These are phyloP conservation scores for Xestia c-nigrum DNA, from an alignment of 2,888 invertebrate genomes.

Conservation along the genomic window DNA sequence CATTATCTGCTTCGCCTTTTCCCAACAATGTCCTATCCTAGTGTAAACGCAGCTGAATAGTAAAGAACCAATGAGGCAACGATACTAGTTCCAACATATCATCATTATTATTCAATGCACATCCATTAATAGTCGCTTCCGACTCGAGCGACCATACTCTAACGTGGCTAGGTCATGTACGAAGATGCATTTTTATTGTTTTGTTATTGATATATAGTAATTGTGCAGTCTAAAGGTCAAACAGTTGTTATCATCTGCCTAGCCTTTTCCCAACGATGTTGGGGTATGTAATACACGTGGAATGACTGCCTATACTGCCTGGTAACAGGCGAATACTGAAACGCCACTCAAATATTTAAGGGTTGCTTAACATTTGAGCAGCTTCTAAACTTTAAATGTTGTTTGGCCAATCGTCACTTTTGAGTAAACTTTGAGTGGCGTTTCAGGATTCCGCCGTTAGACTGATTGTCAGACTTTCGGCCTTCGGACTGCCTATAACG, in stretches of 20 bases:
- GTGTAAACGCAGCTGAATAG: not conserved
- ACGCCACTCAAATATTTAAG: too few species aligned
- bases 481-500: not conserved
- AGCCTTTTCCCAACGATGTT: not conserved
- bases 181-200: not conserved
- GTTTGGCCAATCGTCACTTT: too few species aligned
- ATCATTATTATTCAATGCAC: slow-evolving; percentile 26
- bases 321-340: not conserved
- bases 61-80: not conserved
- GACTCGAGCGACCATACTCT: not conserved
- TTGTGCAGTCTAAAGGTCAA: not conserved
- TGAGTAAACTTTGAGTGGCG: too few species aligned
- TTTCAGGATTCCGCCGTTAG: too few species aligned
- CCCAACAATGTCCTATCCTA: not conserved
- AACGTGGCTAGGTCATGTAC: not conserved
- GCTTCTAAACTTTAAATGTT: too few species aligned
- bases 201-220: not conserved
- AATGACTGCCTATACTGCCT: not conserved
- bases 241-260: not conserved
- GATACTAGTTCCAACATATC: not conserved
- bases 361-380: too few species aligned
- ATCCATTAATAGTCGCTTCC: slow-evolving; percentile 15
- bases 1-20: not conserved
- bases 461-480: not conserved
- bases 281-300: not conserved